A percentile compares a stretch with the other conserved stretches of the same genome.
Evolutionary conservation across 2,797 vertebrate species (phyloP).

Genomic region (Chromis chromis): DNA sequence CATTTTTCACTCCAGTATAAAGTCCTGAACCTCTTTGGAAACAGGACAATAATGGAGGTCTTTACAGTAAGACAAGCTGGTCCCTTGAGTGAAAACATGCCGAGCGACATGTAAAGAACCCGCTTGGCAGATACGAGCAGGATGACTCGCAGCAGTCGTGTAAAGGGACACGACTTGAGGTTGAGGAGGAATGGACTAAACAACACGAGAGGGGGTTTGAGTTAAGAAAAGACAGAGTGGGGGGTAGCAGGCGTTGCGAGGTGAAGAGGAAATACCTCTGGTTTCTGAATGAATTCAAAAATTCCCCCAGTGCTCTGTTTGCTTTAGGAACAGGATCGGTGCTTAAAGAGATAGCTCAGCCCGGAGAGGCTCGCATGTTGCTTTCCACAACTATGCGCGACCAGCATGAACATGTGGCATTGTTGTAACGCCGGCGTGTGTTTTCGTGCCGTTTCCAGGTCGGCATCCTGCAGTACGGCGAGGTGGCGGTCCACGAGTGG

Average conservation of each 20-base stretch:
- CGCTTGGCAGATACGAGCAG: slow-evolving; percentile 57
- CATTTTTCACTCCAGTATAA: too few species aligned
- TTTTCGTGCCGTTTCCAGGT: slow-evolving; percentile 82
- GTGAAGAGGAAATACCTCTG: slow-evolving; percentile 83
- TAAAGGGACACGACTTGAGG: slow-evolving; percentile 60
- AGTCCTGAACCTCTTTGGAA: too few species aligned
- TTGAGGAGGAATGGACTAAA: slow-evolving; percentile 24
- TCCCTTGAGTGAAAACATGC: slow-evolving; percentile 63
- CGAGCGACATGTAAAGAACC: slow-evolving; percentile 51
- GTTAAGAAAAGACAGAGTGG: slow-evolving; percentile 47
- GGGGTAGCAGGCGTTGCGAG: slow-evolving; percentile 71
- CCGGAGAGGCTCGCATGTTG: slow-evolving; percentile 48
- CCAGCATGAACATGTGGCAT: slow-evolving; percentile 34
- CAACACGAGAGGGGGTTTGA: slow-evolving; percentile 40
- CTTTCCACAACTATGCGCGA: slow-evolving; percentile 43
- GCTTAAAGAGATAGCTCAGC: slow-evolving; percentile 65
- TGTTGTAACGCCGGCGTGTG: slow-evolving; percentile 27
- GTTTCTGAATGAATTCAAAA: slow-evolving; percentile 79
- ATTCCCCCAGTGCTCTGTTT: slow-evolving; percentile 70
- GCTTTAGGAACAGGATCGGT: slow-evolving; percentile 61
- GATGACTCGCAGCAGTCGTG: slow-evolving; percentile 68
- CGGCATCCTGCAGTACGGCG: slow-evolving; percentile 94
- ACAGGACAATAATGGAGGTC: slow-evolving; percentile 16
- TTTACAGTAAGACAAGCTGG: slow-evolving; percentile 37
- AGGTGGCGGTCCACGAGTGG: slow-evolving; percentile 92